Percentiles rank a stretch among this genome's conserved stretches.
phyloP scores from a whole-genome alignment of 2,888 invertebrate species.

The Cremastinae sp. region DNA sequence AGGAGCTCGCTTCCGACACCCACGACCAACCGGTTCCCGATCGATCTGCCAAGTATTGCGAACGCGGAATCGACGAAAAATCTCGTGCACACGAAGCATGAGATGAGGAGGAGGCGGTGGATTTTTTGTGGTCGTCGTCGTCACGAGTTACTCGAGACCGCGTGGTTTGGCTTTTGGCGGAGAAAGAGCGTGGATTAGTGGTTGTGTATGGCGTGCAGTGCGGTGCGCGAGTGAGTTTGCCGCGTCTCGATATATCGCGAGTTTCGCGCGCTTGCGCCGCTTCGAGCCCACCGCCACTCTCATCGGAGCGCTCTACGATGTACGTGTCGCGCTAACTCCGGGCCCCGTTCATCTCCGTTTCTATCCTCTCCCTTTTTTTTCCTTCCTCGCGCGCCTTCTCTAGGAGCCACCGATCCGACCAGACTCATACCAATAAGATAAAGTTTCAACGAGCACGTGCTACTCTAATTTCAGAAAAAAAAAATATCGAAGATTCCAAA shows the following conservation, averaged over 20 bases:
- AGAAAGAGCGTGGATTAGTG: constrained; percentile 72
- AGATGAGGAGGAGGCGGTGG: constrained; percentile 14
- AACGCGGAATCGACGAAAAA: constrained; percentile 25
- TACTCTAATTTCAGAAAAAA: too few relatives aligned
- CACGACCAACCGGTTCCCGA: constrained; percentile 36
- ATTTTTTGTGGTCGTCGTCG: constrained; percentile 31
- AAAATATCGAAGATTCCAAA: too few relatives aligned
- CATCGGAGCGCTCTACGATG: constrained; percentile 41
- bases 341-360: constrained; percentile 65
- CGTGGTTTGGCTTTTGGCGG: constrained; percentile 72
- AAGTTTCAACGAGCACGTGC: too few relatives aligned
- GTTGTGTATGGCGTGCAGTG: constrained; percentile 79
- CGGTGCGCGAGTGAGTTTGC: constrained; percentile 80
- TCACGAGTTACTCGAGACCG: constrained; percentile 66
- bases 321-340: constrained; percentile 65
- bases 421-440: too few relatives aligned
- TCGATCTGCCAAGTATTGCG: constrained; percentile 16
- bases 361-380: constrained; percentile 42
- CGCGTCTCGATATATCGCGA: constrained; percentile 77
- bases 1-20: constrained; percentile 27
- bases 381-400: constrained; percentile 23
- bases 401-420: neutral
- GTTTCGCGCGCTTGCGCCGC: constrained; percentile 77
- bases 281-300: constrained; percentile 58
- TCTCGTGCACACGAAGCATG: constrained; percentile 9